Evolutionary conservation across 2,888 invertebrate genomes (phyloP), one percentile per base, ranked within the genome.

Genomic region (Sepioteuthis lessoniana): DNA sequence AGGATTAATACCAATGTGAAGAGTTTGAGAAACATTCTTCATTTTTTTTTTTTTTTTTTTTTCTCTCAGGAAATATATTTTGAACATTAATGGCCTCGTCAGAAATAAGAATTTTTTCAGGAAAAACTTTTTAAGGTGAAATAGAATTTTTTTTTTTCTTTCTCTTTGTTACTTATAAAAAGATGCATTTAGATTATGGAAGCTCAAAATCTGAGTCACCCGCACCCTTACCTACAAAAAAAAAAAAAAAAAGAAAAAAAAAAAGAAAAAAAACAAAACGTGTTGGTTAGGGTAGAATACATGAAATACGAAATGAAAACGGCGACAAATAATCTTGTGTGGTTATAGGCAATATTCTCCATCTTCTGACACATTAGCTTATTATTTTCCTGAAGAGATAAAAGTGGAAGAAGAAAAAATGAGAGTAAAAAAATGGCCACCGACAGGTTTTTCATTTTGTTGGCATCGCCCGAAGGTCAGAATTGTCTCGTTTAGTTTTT

Each of bases 291-390:
- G n/a, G 76, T 76, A 76, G 76, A 76, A 10, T 76, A 76, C 19
- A 76, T 16, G 16, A 76, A 76, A 35, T 76, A 16, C 16, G 76
- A 76, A 76, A 76, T 76, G 76, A 76, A 76, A 76, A 76, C 35
- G 76, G 76, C 35, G 76, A 35, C 76, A 76, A 76, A 76, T 76
- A 76, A 76, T 76, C n/a, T 76, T 16, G 16, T 2, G n/a, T 76
- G 76, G 76, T 76, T 76, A n/a, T 76, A n/a, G 76, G 76, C 76
- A 35, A 35, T n/a, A 35, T 76, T 76, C 76, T 76, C 76, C 76
- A 76, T 76, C 76, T 76, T 76, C 76, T 76, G 76, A 76, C 76
- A 76, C 76, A 76, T 76, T 76, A 76, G 76, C 76, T 76, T 76
- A 76, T 76, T 35, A 76, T 76, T 76, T n/a, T 76, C 76, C 76